Base-by-base conservation (phyloP, 1,140 invertebrate species). In the Cydia pomonella region DNA sequence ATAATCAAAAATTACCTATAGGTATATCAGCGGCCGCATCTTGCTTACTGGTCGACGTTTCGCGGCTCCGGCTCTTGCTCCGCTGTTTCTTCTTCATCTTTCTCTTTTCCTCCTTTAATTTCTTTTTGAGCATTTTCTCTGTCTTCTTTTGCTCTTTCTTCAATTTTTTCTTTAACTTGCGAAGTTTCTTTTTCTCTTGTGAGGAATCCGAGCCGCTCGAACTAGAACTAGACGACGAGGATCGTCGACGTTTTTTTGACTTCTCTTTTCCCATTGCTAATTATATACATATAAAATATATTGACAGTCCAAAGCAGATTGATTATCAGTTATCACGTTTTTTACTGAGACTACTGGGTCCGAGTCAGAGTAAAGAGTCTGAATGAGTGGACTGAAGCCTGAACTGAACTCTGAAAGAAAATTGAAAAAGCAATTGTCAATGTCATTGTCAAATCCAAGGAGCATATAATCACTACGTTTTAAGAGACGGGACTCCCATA, bases 131-230 rank as follows among this genome's bases (percentile, higher is more conserved):
- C 18, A 82, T 76, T 75, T 85, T 93, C 73, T 91, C 90, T 5
- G 90, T 91, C 80, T 87, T 93, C 72, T 87, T 88, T 76, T 92
- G 87, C 80, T 93, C 93, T 75, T 86, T 93, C 71, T 88, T 93
- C 41, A 93, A 80, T 82, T 93, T 93, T 76, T 92, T 93, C 77
- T 92, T 93, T 10, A 93, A 76, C 80, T 93, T 93, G 4, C 87
- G 87, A 44, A 93, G 82, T 83, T 92, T 91, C 72, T 89, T 93
- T 62, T 88, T 89, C 73, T 90, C 85, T 23, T 78, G 84, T 27
- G 84, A 86, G 2, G 86, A 82, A 79, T 91, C 89, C 13, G 86
- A 84, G 76, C 81, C 82, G 64, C 82, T 86, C 3, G 86, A 86
- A 76, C 80, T 87, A 13, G 85, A 86, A 74, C 82, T 85, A 2